Conservation (phyloP, 1,140 invertebrate species). For the Megathymus violae region DNA sequence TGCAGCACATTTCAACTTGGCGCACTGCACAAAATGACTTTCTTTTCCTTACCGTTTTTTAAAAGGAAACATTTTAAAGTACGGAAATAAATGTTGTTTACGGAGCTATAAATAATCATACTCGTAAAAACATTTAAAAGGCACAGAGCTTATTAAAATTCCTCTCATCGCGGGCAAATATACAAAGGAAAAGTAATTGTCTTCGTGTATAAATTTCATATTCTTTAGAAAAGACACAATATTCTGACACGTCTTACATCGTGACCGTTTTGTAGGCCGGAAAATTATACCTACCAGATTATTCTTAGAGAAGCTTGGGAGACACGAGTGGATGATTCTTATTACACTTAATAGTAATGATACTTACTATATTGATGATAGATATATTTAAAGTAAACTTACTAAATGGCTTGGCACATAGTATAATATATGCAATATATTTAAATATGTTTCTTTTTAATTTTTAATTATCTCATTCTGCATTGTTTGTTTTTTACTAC, state of each 20-base stretch:
- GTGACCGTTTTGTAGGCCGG: neutral
- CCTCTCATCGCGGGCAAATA: constrained; percentile 21
- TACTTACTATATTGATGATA: too few species aligned
- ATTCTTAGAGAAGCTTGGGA: too few species aligned
- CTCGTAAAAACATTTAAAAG: neutral
- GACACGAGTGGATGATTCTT: too few species aligned
- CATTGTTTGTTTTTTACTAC: too few species aligned
- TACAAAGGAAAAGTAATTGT: constrained; percentile 43
- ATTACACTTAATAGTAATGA: too few species aligned
- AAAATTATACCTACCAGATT: neutral
- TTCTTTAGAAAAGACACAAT: constrained; percentile 33
- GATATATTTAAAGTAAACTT: too few species aligned
- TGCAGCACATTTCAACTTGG: constrained; percentile 19
- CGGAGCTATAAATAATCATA: neutral
- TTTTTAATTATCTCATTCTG: too few species aligned
- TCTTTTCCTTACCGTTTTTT: constrained; percentile 5
- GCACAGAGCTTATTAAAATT: constrained; percentile 22
- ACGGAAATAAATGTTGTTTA: neutral
- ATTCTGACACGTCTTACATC: constrained; percentile 8
- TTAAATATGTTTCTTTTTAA: too few species aligned
- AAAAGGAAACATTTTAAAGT: constrained; percentile 2
- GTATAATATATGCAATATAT: too few species aligned
- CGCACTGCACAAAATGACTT: constrained; percentile 9
- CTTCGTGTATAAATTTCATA: constrained; percentile 53
- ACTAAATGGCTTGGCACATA: too few species aligned